These are phyloP conservation scores for Steinernema khuongi DNA, from an alignment of 1,140 invertebrate genomes.

Conservation along the genomic window DNA sequence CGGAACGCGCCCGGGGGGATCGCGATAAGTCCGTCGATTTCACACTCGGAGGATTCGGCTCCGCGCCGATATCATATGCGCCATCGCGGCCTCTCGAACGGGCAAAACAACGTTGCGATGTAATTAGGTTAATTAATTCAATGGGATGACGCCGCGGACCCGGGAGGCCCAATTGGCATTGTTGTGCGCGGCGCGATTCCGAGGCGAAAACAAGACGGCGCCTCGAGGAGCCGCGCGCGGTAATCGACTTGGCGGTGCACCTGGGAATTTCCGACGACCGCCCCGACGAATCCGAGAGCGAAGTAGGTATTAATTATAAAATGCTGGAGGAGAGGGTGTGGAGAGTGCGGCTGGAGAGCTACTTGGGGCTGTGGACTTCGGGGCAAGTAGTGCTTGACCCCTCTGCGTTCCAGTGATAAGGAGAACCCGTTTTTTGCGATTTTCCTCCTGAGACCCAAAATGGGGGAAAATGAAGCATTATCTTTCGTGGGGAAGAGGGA, in stretches of 20 bases:
- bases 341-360: no score
- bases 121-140: constrained; percentile 17
- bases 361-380: no score
- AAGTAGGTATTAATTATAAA: no score
- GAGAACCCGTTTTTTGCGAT: no score
- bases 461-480: no score
- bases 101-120: constrained; percentile 6
- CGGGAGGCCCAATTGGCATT: background rate
- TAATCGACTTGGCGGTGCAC: background rate
- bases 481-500: no score
- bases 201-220: background rate
- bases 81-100: background rate
- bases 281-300: no score
- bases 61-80: background rate
- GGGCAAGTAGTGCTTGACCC: no score
- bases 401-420: no score
- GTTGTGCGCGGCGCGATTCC: background rate
- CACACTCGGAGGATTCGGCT: background rate
- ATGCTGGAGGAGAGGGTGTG: no score
- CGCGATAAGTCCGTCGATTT: background rate
- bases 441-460: no score
- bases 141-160: background rate
- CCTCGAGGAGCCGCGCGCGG: background rate
- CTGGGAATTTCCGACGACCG: background rate
- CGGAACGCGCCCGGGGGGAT: background rate